Evolutionary conservation across 2,888 invertebrate species (phyloP).

Genomic region (Amphimallon solstitiale): DNA sequence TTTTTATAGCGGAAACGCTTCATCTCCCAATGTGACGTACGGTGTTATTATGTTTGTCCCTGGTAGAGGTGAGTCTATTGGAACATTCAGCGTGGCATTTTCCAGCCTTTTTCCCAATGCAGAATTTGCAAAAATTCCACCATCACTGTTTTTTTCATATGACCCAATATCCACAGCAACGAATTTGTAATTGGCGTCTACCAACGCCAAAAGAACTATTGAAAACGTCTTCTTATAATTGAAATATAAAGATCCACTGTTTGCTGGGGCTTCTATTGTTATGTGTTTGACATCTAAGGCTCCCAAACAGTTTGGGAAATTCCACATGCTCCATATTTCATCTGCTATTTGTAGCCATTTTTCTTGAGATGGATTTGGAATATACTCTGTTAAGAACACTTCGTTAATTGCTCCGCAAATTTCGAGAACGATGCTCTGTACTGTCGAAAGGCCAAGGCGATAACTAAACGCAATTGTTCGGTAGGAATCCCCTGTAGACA

Average conservation of each 20-base stretch:
- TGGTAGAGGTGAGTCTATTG: slow-evolving; percentile 12
- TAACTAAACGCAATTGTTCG: slow-evolving; percentile 43
- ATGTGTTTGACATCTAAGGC: slow-evolving; percentile 49
- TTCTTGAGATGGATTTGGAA: slow-evolving; percentile 43
- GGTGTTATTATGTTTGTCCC: slow-evolving; percentile 40
- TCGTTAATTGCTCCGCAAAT: slow-evolving; percentile 39
- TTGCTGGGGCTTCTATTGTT: slow-evolving; percentile 43
- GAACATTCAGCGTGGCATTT: slow-evolving; percentile 28
- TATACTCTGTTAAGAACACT: slow-evolving; percentile 37
- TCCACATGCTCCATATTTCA: slow-evolving; percentile 42
- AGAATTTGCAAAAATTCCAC: slow-evolving; percentile 47
- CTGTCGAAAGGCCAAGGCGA: slow-evolving; percentile 40
- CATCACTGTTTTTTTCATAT: slow-evolving; percentile 51
- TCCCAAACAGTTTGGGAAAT: slow-evolving; percentile 43
- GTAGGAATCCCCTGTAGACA: slow-evolving; percentile 43
- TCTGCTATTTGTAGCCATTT: slow-evolving; percentile 43
- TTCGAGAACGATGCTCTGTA: slow-evolving; percentile 41
- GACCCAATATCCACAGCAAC: slow-evolving; percentile 51
- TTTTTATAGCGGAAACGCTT: slow-evolving; percentile 47
- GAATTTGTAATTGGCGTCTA: slow-evolving; percentile 51
- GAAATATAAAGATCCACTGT: slow-evolving; percentile 47
- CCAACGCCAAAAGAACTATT: slow-evolving; percentile 49
- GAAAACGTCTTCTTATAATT: slow-evolving; percentile 45
- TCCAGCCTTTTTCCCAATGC: slow-evolving; percentile 27
- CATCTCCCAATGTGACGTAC: slow-evolving; percentile 49